Conservation (phyloP, 2,888 invertebrate genomes). For the Sinhomidia bicolor region DNA sequence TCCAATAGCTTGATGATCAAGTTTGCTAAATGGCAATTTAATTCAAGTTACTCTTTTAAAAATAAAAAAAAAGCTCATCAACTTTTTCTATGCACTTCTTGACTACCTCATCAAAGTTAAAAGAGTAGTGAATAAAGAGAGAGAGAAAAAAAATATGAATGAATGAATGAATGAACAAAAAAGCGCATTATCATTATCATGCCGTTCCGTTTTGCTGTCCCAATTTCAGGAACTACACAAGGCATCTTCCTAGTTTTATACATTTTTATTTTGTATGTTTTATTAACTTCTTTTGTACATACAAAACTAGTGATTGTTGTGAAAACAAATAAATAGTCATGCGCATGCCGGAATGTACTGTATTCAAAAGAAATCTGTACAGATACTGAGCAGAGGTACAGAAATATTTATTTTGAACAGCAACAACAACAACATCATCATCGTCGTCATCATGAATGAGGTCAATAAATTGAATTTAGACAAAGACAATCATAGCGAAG, state of each 20-base stretch:
- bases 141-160: too few relatives aligned
- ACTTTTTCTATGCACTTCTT: constrained; percentile 34
- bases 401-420: too few relatives aligned
- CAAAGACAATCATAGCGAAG: constrained; percentile 12
- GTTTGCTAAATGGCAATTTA: constrained; percentile 65
- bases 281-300: constrained; percentile 1
- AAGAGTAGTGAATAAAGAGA: background rate
- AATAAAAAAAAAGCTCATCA: constrained; percentile 57
- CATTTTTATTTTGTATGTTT: too few relatives aligned
- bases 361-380: background rate
- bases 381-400: background rate
- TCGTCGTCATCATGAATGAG: constrained; percentile 12
- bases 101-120: constrained; percentile 40
- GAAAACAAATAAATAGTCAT: background rate
- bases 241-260: constrained; percentile 36
- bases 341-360: background rate
- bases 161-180: constrained; percentile 66
- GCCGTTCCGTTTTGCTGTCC: constrained; percentile 53
- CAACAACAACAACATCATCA: too few relatives aligned
- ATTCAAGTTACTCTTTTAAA: constrained; percentile 61
- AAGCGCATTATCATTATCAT: constrained; percentile 41
- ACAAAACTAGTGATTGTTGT: background rate
- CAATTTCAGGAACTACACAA: constrained; percentile 41
- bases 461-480: constrained; percentile 49
- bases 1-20: constrained; percentile 62